Evolutionary conservation across 2,888 invertebrate species (phyloP), one percentile per base, ranked within the genome.

Genomic region (Dimorphilus gyrociliatus): DNA sequence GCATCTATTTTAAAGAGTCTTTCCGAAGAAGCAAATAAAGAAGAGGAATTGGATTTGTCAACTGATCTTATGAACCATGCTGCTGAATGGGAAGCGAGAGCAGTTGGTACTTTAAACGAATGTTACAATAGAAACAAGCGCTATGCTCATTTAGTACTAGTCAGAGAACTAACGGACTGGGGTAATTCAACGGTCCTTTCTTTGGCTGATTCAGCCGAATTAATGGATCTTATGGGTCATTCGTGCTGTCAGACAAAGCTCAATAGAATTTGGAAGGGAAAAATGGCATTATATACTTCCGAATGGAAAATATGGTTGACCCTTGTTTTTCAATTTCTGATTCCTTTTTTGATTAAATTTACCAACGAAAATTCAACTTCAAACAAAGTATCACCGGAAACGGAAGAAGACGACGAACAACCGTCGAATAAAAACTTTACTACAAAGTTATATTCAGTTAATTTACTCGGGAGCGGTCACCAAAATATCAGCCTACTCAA

Each of bases 171-270:
- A 10, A 34, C 36, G 4, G 36, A 37, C 16, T 60, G 50, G 46
- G 60, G 56, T 3, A 34, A 38, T 16, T 42, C 47, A 10, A 57
- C 60, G 4, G 38, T 53, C 15, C 46, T 62, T 16, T 37, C 42
- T 4, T 33, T 63, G 29, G 61, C 58, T 16, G 56, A 59, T 27
- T 34, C 41, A 3, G 47, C 46, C 17, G 43, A 47, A 10, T 39
- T 52, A 34, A 57, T 60, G 59, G 53, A 55, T 30, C 60, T 62
- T 33, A 51, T 60, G 45, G 53, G 50, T 17, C 57, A 57, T 31
- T 50, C 55, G 4, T 46, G 48, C 28, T 60, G 57, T 37, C 60
- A 61, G 43, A 56, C 59, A 3, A 56, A 56, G 36, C 49, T 62
- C n/a, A 59, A 55, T 31, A 38, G 41, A 21, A 55, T 60, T 30